Conservation (phyloP, 2,797 vertebrate genomes). For the Xiphophorus birchmanni region DNA sequence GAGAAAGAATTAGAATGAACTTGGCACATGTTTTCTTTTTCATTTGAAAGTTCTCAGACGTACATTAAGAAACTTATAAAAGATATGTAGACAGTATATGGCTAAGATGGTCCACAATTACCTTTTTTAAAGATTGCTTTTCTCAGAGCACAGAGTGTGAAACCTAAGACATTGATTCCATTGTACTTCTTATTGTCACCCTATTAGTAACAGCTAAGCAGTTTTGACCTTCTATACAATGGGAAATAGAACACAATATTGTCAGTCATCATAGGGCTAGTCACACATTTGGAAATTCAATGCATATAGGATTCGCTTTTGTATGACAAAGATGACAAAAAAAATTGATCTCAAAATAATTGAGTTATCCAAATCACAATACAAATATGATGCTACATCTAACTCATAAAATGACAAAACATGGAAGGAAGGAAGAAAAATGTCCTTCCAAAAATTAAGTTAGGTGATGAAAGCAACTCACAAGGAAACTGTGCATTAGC, state of each 20-base stretch:
- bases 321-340: constrained; percentile 37
- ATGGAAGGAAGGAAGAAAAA: not conserved
- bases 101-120: not conserved
- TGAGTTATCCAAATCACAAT: constrained; percentile 24
- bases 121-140: not conserved
- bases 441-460: not conserved
- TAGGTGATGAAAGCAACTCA: not conserved
- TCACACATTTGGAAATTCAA: constrained; percentile 46
- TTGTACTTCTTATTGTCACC: not conserved
- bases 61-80: constrained; percentile 52
- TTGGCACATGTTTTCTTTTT: constrained; percentile 41
- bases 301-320: constrained; percentile 48
- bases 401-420: constrained; percentile 42
- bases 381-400: constrained; percentile 30
- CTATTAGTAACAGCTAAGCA: constrained; percentile 5
- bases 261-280: constrained; percentile 42
- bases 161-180: not conserved
- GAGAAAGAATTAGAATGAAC: constrained; percentile 65
- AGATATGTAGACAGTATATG: constrained; percentile 33
- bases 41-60: constrained; percentile 35
- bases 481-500: not conserved
- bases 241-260: constrained; percentile 12
- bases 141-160: not conserved
- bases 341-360: constrained; percentile 27
- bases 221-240: constrained; percentile 21